A percentile compares a stretch with the other conserved stretches of the same genome.
Evolutionary conservation across 2,113 vertebrate species (phyloP).

Genomic region (Chaetodon trifascialis): DNA sequence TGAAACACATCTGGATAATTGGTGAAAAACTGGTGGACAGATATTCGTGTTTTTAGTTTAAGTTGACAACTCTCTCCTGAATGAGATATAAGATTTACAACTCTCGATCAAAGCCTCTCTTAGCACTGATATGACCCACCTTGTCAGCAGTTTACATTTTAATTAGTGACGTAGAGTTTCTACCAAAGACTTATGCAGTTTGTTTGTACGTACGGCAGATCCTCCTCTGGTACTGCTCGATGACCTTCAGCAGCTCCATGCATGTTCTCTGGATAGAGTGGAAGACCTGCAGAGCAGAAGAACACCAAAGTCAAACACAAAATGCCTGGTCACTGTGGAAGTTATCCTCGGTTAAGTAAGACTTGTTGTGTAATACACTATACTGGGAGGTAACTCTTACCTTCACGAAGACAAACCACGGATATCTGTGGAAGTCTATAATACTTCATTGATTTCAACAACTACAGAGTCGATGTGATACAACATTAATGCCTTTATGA

Average conservation of each 20-base stretch:
- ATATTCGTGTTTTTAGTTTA: not conserved
- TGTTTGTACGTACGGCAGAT: slow-evolving; percentile 90
- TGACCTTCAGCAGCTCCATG: slow-evolving; percentile 98
- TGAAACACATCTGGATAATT: not conserved
- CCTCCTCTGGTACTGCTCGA: slow-evolving; percentile 96
- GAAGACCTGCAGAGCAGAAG: slow-evolving; percentile 87
- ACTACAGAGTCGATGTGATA: not conserved
- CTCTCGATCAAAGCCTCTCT: not conserved
- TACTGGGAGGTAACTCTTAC: not conserved
- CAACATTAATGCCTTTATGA: not conserved
- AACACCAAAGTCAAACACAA: not conserved
- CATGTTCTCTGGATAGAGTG: slow-evolving; percentile 98
- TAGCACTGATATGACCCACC: not conserved
- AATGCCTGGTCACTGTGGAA: not conserved
- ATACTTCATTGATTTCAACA: not conserved
- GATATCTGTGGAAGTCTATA: not conserved
- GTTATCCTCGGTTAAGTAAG: not conserved
- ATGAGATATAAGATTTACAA: no score
- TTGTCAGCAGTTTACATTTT: not conserved
- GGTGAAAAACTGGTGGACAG: not conserved
- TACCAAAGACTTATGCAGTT: not conserved
- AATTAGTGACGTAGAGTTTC: not conserved
- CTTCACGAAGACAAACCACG: not conserved
- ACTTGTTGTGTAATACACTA: not conserved
- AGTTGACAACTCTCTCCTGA: no score